Base-by-base conservation (phyloP, 2,113 vertebrate genomes). In the Zosterops pallidus region DNA sequence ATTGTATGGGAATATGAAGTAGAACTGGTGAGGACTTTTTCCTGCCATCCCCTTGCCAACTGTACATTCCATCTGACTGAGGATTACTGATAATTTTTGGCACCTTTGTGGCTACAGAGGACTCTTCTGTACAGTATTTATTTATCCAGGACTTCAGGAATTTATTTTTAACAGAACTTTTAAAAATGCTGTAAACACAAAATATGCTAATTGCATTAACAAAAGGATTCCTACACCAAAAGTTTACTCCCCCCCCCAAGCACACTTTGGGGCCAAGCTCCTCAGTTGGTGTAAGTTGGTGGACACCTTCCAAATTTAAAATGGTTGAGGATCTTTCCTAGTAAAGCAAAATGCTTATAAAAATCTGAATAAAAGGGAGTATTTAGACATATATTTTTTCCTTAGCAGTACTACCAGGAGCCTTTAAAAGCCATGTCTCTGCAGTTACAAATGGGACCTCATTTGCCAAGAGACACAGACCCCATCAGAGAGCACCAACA, bases 41-140 rank as follows among this genome's bases (percentile, higher is more conserved):
- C 92, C 93, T 95, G 96, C 86, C 96, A 95, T 82, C 64, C 72
- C 74, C 84, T 95, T 96, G 96, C 96, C 96, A 97, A 97, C 93
- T 95, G 94, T 96, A 96, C 96, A 97, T 97, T 97, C 97, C 97
- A 97, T 91, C 95, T 95, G 93, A 96, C 95, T 97, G 95, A 97
- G 96, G 89, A 97, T 97, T 86, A 93, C 96, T 95, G 95, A 97
- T 97, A 94, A 96, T 97, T 97, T 97, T 90, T 97, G 96, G 95
- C 97, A 97, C 97, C 86, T 93, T 96, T 62, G 2, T 97, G 95
- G 89, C 90, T 91, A 95, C 91, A 97, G 95, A 96, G 60, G 86
- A 80, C 90, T 95, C 94, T 94, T 97, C 95, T 96, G 95, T 97
- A 95, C 93, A 89, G 93, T 96, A 96, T 96, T 96, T 97, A 97